Conservation (phyloP, 2,888 invertebrate species). For the Amiota mariae region DNA sequence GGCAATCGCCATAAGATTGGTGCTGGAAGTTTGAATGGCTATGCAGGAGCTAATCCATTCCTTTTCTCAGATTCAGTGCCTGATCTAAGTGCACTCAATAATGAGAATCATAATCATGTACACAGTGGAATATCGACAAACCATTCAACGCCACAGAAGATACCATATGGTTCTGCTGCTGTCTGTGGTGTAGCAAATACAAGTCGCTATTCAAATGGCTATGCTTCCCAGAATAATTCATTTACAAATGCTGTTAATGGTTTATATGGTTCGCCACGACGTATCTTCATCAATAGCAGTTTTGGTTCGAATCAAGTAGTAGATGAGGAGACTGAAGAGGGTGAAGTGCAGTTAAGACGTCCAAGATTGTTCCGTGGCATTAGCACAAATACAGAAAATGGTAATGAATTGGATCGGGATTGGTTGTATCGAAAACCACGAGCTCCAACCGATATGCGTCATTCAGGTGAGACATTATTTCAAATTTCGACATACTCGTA, state of each 20-base stretch:
- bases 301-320: conserved; percentile 72
- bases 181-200: conserved; percentile 59
- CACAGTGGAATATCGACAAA: conserved; percentile 71
- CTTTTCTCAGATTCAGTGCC: conserved; percentile 73
- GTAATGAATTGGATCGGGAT: conserved; percentile 71
- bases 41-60: conserved; percentile 72
- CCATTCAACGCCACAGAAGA: conserved; percentile 73
- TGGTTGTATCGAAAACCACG: conserved; percentile 73
- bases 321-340: conserved; percentile 70
- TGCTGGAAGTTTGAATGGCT: conserved; percentile 67
- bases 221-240: conserved; percentile 69
- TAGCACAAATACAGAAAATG: conserved; percentile 68
- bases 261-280: conserved; percentile 70
- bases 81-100: conserved; percentile 71
- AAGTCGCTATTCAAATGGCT: conserved; percentile 70
- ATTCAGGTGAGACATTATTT: conserved; percentile 65
- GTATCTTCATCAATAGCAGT: conserved; percentile 71
- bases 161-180: conserved; percentile 62
- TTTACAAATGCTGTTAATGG: conserved; percentile 62
- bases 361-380: conserved; percentile 65
- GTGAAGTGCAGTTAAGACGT: conserved; percentile 71
- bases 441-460: conserved; percentile 72
- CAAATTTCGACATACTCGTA: background rate
- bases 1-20: conserved; percentile 74
- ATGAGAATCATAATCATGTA: conserved; percentile 71